These are phyloP conservation scores for Acanthurus tractus DNA, from an alignment of 2,797 vertebrate species.

Conservation along the genomic window DNA sequence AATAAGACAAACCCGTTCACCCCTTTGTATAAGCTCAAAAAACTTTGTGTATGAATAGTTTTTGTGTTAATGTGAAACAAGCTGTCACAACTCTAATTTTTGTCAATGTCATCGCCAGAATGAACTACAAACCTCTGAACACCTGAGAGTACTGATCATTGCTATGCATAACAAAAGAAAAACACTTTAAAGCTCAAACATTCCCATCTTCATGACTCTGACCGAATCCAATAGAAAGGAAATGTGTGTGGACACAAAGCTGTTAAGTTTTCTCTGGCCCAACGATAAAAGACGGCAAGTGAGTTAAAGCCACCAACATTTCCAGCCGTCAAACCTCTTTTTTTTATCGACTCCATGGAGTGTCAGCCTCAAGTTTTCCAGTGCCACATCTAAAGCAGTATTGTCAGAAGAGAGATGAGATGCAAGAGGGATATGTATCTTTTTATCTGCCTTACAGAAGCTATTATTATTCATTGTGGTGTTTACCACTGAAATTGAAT, in stretches of 20 bases:
- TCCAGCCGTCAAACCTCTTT: slow-evolving; percentile 57
- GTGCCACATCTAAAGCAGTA: slow-evolving; percentile 43
- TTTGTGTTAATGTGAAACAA: slow-evolving; percentile 60
- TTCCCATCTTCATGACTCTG: slow-evolving; percentile 45
- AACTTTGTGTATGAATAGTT: slow-evolving; percentile 20
- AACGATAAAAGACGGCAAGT: slow-evolving; percentile 56
- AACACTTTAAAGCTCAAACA: slow-evolving; percentile 39
- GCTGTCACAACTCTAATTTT: slow-evolving; percentile 53
- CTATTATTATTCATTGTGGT: slow-evolving; percentile 39
- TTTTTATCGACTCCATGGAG: slow-evolving; percentile 23
- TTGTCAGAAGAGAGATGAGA: slow-evolving; percentile 54
- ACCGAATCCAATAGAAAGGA: slow-evolving; percentile 46
- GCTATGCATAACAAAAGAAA: slow-evolving; percentile 45
- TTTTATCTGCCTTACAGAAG: slow-evolving; percentile 35
- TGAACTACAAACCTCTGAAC: slow-evolving; percentile 34
- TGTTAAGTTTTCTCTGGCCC: slow-evolving; percentile 40
- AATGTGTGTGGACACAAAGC: slow-evolving; percentile 27
- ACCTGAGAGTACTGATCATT: slow-evolving; percentile 36
- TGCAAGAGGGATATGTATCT: slow-evolving; percentile 39
- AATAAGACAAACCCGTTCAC: not conserved
- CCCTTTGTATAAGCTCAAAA: slow-evolving; percentile 26
- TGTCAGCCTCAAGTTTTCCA: slow-evolving; percentile 45
- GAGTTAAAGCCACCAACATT: slow-evolving; percentile 54
- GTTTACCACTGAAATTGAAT: slow-evolving; percentile 44
- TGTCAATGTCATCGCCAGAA: slow-evolving; percentile 42